These are phyloP conservation scores for Parnassius apollo DNA, from an alignment of 2,888 invertebrate genomes.

Conservation along the genomic window DNA sequence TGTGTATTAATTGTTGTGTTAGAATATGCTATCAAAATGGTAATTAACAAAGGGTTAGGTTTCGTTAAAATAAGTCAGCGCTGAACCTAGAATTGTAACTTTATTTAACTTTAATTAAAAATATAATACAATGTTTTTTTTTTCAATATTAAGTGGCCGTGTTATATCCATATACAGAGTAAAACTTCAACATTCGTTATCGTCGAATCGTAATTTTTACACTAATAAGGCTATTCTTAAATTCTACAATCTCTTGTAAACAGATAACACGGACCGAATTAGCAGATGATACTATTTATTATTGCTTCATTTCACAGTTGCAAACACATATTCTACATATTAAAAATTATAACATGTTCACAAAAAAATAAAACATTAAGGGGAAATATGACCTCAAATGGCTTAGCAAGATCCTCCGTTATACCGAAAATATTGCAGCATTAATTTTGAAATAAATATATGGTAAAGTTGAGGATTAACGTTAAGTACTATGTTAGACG, in stretches of 20 bases:
- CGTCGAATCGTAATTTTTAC: conserved; percentile 61
- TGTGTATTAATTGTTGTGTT: too few species aligned
- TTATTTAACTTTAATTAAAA: conserved; percentile 73
- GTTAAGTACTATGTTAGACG: too few species aligned
- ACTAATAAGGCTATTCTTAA: conserved; percentile 80
- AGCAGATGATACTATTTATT: conserved; percentile 39
- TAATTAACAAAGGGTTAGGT: conserved; percentile 6
- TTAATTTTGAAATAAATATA: too few species aligned
- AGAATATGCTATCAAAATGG: too few species aligned
- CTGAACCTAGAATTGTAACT: conserved; percentile 55
- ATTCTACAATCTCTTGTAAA: conserved; percentile 59
- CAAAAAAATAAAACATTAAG: not conserved
- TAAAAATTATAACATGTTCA: not conserved
- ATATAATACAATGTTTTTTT: conserved; percentile 63
- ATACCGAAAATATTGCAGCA: too few species aligned
- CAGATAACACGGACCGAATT: conserved; percentile 50
- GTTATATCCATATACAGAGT: conserved; percentile 65
- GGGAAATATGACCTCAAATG: too few species aligned
- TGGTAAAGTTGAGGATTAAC: too few species aligned
- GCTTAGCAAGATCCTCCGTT: too few species aligned
- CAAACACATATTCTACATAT: not conserved
- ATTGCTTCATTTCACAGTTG: conserved; percentile 44
- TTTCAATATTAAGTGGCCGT: conserved; percentile 71
- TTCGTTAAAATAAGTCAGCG: conserved; percentile 33
- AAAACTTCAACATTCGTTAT: conserved; percentile 65